phyloP scores from a whole-genome alignment of 2,797 vertebrate genomes.

The Gymnoscopelus microlampas region DNA sequence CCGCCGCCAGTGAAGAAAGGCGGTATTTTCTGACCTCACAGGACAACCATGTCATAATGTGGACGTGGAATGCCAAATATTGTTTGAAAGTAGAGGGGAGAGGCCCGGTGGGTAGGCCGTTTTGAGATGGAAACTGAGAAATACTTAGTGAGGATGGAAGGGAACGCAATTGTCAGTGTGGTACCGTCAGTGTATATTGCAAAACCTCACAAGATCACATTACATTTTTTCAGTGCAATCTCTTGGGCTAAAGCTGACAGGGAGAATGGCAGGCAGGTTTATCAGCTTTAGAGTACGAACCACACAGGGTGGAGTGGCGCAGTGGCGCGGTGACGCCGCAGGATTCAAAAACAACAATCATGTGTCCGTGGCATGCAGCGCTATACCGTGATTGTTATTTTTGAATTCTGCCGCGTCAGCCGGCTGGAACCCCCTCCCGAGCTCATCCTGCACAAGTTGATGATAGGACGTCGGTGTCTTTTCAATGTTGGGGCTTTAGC shows the following conservation, averaged over 20 bases:
- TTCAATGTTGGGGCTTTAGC: conserved; percentile 20
- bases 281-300: conserved; percentile 49
- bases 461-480: conserved; percentile 37
- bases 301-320: conserved; percentile 52
- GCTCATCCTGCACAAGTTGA: conserved; percentile 44
- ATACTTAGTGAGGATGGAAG: conserved; percentile 24
- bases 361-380: conserved; percentile 60
- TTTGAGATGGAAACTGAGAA: not conserved
- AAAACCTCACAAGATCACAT: conserved; percentile 30
- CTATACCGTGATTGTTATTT: conserved; percentile 62
- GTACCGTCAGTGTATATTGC: conserved; percentile 32
- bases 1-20: conserved; percentile 22
- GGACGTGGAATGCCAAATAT: conserved; percentile 21
- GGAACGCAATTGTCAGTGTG: not conserved
- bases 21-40: conserved; percentile 31
- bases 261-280: conserved; percentile 42
- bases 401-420: conserved; percentile 46
- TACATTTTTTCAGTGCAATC: conserved; percentile 33
- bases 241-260: conserved; percentile 50
- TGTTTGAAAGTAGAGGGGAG: conserved; percentile 17
- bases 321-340: conserved; percentile 62
- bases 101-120: conserved; percentile 6
- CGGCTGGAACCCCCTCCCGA: conserved; percentile 43
- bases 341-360: conserved; percentile 73
- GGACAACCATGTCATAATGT: conserved; percentile 16